A percentile compares a stretch with the other conserved stretches of the same genome.
Evolutionary conservation across 2,113 vertebrate species (phyloP).

Genomic region (Thomomys bottae): DNA sequence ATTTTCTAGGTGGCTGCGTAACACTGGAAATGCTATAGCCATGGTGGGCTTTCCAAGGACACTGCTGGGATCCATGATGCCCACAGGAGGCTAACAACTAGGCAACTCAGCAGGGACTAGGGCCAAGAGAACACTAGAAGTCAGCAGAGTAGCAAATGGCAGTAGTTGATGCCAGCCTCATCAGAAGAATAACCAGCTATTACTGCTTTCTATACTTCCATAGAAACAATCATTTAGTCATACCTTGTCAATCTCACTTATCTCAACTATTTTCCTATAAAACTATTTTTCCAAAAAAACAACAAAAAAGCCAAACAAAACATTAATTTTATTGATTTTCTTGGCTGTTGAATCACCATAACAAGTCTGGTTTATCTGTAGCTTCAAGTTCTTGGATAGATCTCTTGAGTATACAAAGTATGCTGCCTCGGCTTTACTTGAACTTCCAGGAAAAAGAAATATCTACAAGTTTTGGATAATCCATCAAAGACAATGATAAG

Average conservation of each 20-base stretch:
- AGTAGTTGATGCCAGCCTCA: neutral
- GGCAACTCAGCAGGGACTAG: too few species aligned
- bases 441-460: neutral
- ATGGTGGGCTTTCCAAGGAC: too few species aligned
- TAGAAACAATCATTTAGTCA: neutral
- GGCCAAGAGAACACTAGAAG: too few species aligned
- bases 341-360: neutral
- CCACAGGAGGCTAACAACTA: too few species aligned
- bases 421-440: neutral
- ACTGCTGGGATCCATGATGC: too few species aligned
- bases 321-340: too few species aligned
- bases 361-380: neutral
- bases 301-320: too few species aligned
- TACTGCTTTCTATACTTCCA: neutral
- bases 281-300: too few species aligned
- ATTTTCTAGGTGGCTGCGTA: too few species aligned
- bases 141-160: fast-evolving
- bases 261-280: neutral
- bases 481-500: neutral
- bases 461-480: neutral
- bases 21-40: too few species aligned
- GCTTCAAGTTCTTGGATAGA: neutral
- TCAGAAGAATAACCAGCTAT: neutral
- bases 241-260: slow-evolving; percentile 8
- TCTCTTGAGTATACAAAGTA: neutral